These are phyloP conservation scores for Chinchilla lanigera DNA, from an alignment of 2,113 vertebrate genomes.

Conservation along the genomic window DNA sequence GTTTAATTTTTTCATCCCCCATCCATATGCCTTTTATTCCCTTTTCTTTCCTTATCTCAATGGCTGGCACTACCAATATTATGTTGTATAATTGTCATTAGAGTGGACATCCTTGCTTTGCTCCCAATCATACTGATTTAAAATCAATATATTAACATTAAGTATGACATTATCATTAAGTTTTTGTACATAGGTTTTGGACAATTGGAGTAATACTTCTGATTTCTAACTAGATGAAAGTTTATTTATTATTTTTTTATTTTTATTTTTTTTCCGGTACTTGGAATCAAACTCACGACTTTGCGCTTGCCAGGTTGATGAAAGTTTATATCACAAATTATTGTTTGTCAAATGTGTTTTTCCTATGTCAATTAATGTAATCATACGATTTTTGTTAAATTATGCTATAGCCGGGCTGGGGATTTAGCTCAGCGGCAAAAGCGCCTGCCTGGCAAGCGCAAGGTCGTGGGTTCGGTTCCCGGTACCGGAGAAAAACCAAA, in stretches of 20 bases:
- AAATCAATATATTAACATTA: background rate
- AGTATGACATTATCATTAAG: background rate
- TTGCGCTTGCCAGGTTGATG: too few relatives aligned
- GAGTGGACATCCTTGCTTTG: background rate
- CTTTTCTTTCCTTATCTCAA: background rate
- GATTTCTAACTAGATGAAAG: background rate
- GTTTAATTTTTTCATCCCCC: background rate
- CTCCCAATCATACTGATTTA: background rate
- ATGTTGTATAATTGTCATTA: background rate
- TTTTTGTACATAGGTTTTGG: background rate
- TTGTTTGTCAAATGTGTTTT: background rate
- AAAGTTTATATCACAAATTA: background rate
- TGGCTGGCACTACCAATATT: background rate
- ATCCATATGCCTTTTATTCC: background rate
- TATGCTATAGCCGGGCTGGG: too few relatives aligned
- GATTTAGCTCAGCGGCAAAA: too few relatives aligned
- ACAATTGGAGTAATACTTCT: background rate
- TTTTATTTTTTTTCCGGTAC: too few relatives aligned
- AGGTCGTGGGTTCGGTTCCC: too few relatives aligned
- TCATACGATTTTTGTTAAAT: background rate
- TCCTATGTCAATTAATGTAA: background rate
- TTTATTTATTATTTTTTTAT: too few relatives aligned
- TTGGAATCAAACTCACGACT: too few relatives aligned
- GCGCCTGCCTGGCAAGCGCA: too few relatives aligned
- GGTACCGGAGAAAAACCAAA: too few relatives aligned